Percentiles rank a stretch among this genome's conserved stretches.
phyloP scores from a whole-genome alignment of 2,113 vertebrate species.

The Caloenas nicobarica region DNA sequence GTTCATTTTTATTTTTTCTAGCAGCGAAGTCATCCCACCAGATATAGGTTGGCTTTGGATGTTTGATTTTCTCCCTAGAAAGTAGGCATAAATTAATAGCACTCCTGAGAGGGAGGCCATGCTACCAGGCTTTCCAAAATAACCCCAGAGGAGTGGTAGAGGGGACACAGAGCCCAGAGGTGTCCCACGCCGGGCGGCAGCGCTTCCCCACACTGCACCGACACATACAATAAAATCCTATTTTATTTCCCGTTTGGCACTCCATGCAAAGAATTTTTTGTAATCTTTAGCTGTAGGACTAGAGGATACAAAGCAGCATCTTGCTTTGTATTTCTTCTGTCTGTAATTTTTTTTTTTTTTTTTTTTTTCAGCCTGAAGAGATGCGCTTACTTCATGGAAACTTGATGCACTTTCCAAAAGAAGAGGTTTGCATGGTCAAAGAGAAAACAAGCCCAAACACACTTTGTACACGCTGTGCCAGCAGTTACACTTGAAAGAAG shows the following conservation, averaged over 20 bases:
- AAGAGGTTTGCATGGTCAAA: background rate
- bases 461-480: fast-evolving
- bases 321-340: background rate
- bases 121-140: no score
- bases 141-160: no score
- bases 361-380: background rate
- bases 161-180: no score
- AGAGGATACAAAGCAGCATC: background rate
- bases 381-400: background rate
- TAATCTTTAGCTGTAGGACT: background rate
- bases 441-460: background rate
- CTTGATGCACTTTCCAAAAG: background rate
- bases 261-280: fast-evolving
- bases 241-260: background rate
- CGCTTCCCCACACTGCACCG: no score
- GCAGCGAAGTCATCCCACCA: no score
- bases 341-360: background rate
- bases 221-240: no score
- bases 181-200: no score
- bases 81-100: no score
- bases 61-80: no score
- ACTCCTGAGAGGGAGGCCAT: no score
- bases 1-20: no score
- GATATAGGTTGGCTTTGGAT: no score
- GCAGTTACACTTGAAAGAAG: background rate